phyloP scores from a whole-genome alignment of 2,888 invertebrate genomes.

The Drosophila macrospina region DNA sequence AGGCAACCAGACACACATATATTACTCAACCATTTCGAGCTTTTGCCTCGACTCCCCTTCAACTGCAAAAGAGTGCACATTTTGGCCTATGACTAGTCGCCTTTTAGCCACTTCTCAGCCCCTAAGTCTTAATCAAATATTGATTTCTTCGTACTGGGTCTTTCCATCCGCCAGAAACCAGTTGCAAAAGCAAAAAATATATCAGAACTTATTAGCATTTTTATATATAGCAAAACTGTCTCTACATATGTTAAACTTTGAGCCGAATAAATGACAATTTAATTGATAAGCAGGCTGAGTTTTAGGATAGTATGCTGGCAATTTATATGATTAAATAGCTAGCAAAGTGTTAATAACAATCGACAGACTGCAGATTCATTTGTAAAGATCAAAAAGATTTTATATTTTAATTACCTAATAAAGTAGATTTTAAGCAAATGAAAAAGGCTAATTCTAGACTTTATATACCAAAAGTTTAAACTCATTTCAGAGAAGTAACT shows the following conservation, averaged over 20 bases:
- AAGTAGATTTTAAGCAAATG: no score
- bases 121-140: slow-evolving; percentile 25
- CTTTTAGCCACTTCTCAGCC: slow-evolving; percentile 13
- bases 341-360: no score
- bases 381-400: no score
- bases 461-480: background rate
- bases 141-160: slow-evolving; percentile 24
- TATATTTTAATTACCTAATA: no score
- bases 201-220: slow-evolving; percentile 45
- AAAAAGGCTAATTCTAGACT: no score
- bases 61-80: slow-evolving; percentile 15
- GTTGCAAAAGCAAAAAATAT: slow-evolving; percentile 22
- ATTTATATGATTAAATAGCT: no score
- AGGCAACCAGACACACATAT: background rate
- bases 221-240: background rate
- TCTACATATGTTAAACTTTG: background rate
- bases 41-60: slow-evolving; percentile 9
- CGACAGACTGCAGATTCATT: no score
- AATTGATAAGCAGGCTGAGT: background rate
- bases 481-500: background rate
- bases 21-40: background rate
- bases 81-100: slow-evolving; percentile 22
- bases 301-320: background rate
- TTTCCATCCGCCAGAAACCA: slow-evolving; percentile 37
- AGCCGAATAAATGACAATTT: background rate